Base-by-base conservation (phyloP, 2,113 vertebrate genomes). In the Toxotes chatareus region DNA sequence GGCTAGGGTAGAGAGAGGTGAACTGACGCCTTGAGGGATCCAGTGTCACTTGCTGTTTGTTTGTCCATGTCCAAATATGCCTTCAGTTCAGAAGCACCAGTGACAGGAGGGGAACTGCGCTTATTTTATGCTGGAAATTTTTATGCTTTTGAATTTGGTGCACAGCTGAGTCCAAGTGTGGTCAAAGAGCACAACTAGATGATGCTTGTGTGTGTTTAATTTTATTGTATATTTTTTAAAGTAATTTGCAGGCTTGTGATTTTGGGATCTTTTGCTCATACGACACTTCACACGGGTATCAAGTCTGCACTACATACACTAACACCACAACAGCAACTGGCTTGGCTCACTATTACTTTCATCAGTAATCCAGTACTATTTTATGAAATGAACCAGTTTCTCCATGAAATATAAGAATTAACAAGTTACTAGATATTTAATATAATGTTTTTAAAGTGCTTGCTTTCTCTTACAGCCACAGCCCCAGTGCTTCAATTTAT, bases 21-120 rank as follows among this genome's bases (percentile, higher is more conserved):
- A 92, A 85, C 77, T 1, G 63, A 84, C 55, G 76, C 89, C 75
- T 82, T 1, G 1, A 79, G 87, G 83, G 82, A 83, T 82, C 51
- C 77, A 44, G 62, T 86, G 86, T 89, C 91, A 85, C 83, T 83
- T 51, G 55, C 68, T 82, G 75, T 92, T 83, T 87, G 85, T 86
- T 85, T 87, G 69, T 56, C 73, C 51, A 12, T 72, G 79, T 81
- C 1, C 57, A 90, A 87, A 87, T 78, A 16, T 47, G 82, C 51
- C 76, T 55, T 32, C 16, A 36, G 75, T 86, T 74, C 64, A 79
- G 71, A 71, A 16, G 17, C 77, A 56, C 42, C 63, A 16, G 17
- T 47, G 76, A 78, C 13, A 0, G 56, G 42, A 76, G 16, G 14
- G 71, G n/a, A 53, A 47, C 74, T 59, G 80, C 47, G 64, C 49